Percentiles rank a stretch among this genome's conserved stretches.
Conservation (phyloP, 1,140 invertebrate genomes). For the Diuraphis noxia region DNA sequence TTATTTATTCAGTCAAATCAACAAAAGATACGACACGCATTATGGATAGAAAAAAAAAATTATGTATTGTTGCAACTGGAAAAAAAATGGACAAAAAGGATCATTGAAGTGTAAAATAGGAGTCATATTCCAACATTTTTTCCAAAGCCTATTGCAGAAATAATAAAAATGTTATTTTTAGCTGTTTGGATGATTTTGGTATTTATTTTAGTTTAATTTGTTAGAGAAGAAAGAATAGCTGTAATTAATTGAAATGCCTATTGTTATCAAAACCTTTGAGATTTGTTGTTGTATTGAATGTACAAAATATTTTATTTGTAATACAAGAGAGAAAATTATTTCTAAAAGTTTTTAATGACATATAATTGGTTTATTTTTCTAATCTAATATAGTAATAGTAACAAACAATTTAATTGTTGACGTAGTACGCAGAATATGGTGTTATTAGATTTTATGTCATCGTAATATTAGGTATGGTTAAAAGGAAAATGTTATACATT, state of each 20-base stretch:
- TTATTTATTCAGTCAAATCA: slow-evolving; percentile 25
- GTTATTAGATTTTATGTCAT: background rate
- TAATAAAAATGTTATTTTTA: slow-evolving; percentile 37
- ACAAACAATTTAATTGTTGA: background rate
- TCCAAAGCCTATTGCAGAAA: slow-evolving; percentile 18
- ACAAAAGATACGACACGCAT: background rate
- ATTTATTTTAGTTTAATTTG: background rate
- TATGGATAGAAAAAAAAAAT: slow-evolving; percentile 22
- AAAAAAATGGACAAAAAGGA: background rate
- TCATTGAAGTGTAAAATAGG: slow-evolving; percentile 3
- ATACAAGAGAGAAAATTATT: background rate
- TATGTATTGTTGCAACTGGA: background rate
- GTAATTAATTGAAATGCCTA: slow-evolving; percentile 11
- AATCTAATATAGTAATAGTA: background rate
- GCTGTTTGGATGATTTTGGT: background rate
- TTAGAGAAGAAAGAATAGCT: background rate
- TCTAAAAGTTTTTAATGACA: background rate
- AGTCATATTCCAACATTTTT: slow-evolving; percentile 14
- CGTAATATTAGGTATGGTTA: background rate
- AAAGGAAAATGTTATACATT: background rate
- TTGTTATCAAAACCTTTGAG: slow-evolving; percentile 28
- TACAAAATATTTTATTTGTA: background rate
- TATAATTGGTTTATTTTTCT: background rate
- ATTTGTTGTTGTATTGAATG: background rate
- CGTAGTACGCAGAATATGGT: background rate